phyloP scores from a whole-genome alignment of 2,113 vertebrate species.

The Boulengeromyrus knoepffleri region DNA sequence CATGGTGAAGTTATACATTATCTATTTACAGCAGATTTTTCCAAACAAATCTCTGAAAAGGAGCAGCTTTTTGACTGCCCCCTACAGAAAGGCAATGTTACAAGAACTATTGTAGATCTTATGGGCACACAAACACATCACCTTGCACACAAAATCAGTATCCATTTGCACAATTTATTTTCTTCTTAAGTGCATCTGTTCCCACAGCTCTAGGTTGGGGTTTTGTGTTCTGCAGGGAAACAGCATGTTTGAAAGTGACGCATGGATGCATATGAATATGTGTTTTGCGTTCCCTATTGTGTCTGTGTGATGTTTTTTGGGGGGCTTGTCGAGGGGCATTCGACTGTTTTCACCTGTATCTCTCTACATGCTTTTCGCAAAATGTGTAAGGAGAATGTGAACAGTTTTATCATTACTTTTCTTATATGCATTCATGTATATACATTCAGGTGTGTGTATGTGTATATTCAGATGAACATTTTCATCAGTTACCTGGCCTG shows the following conservation, averaged over 20 bases:
- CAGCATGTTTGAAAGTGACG: slow-evolving; percentile 50
- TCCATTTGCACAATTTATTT: slow-evolving; percentile 30
- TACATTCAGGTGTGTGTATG: slow-evolving; percentile 58
- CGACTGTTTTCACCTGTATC: slow-evolving; percentile 49
- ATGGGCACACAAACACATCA: slow-evolving; percentile 25
- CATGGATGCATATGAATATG: slow-evolving; percentile 17
- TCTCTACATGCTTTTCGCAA: slow-evolving; percentile 47
- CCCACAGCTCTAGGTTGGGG: slow-evolving; percentile 71
- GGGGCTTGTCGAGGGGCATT: slow-evolving; percentile 43
- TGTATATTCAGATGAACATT: slow-evolving; percentile 51
- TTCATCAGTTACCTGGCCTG: slow-evolving; percentile 14
- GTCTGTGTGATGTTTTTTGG: slow-evolving; percentile 41
- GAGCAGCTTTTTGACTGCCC: background rate
- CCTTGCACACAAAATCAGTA: slow-evolving; percentile 25
- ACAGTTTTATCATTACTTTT: slow-evolving; percentile 44
- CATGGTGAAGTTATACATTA: background rate
- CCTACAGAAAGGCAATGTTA: background rate
- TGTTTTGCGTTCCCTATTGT: slow-evolving; percentile 35
- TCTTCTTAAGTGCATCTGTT: slow-evolving; percentile 44
- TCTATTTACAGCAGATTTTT: slow-evolving; percentile 34
- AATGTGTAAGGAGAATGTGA: slow-evolving; percentile 25
- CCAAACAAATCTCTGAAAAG: slow-evolving; percentile 11
- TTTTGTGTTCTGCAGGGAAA: slow-evolving; percentile 52
- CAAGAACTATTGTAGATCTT: slow-evolving; percentile 21
- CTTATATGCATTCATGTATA: slow-evolving; percentile 51